phyloP scores from a whole-genome alignment of 2,113 vertebrate species.

The Marmota monax region DNA sequence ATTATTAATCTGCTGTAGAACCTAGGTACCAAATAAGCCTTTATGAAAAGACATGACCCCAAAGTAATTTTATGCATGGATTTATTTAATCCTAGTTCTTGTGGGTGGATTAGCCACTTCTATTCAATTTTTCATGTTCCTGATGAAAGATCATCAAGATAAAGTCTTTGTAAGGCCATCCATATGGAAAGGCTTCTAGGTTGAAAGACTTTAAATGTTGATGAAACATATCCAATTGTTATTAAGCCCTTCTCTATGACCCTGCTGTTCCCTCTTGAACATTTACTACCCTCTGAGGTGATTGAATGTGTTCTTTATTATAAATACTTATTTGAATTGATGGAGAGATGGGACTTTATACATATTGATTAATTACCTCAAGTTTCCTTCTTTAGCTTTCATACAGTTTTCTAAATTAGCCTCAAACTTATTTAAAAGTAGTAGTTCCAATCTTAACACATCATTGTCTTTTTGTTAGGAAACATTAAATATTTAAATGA shows the following conservation, averaged over 20 bases:
- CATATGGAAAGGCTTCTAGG: background rate
- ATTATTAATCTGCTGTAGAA: constrained; percentile 5
- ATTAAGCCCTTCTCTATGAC: background rate
- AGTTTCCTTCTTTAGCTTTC: constrained; percentile 32
- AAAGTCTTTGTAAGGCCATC: background rate
- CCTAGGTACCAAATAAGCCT: background rate
- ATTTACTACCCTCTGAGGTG: background rate
- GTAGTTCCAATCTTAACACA: background rate
- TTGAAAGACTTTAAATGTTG: background rate
- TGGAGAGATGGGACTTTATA: background rate
- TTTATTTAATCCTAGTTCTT: constrained; percentile 33
- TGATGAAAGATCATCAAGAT: background rate
- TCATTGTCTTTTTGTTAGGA: constrained; percentile 32
- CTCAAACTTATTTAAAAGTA: constrained; percentile 23
- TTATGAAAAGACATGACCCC: background rate
- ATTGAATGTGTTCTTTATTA: constrained; percentile 22
- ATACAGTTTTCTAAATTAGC: background rate
- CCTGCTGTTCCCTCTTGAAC: background rate
- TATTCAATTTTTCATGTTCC: background rate
- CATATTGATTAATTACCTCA: background rate
- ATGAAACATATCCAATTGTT: background rate
- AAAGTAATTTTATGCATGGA: constrained; percentile 4
- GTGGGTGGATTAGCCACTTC: background rate
- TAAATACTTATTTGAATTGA: constrained; percentile 20
- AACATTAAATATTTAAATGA: background rate